Percentiles rank a stretch among this genome's conserved stretches.
phyloP scores from a whole-genome alignment of 1,140 invertebrate species.

The Drosophila busckii region DNA sequence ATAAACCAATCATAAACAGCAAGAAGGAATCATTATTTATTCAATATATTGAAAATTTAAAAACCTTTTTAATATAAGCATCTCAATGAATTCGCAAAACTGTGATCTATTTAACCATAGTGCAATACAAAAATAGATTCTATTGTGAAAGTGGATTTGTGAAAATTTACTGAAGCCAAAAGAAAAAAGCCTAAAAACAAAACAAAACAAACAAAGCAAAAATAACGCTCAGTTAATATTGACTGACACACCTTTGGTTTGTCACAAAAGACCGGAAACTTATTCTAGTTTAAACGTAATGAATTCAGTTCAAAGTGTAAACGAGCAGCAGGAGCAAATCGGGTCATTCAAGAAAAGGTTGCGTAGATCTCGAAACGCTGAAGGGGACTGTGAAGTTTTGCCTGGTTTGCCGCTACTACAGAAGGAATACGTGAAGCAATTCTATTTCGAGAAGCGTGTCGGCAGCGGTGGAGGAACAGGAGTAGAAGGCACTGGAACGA shows the following conservation, averaged over 20 bases:
- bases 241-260: constrained; percentile 7
- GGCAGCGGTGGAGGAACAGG: constrained; percentile 51
- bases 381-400: not conserved
- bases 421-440: constrained; percentile 65
- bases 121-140: no score
- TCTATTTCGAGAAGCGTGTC: constrained; percentile 65
- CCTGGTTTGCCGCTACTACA: constrained; percentile 47
- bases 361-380: constrained; percentile 28
- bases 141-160: no score
- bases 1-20: no score
- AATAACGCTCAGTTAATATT: not conserved
- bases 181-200: no score
- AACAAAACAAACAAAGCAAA: not conserved
- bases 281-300: constrained; percentile 49
- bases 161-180: no score
- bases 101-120: no score
- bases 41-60: no score
- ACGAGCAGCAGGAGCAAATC: constrained; percentile 48
- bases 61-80: no score
- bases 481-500: not conserved
- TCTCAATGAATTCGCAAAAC: no score
- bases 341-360: constrained; percentile 47
- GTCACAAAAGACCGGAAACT: constrained; percentile 23
- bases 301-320: constrained; percentile 58
- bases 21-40: no score